Base-by-base conservation (phyloP, 2,888 invertebrate species). In the Polia nebulosa region DNA sequence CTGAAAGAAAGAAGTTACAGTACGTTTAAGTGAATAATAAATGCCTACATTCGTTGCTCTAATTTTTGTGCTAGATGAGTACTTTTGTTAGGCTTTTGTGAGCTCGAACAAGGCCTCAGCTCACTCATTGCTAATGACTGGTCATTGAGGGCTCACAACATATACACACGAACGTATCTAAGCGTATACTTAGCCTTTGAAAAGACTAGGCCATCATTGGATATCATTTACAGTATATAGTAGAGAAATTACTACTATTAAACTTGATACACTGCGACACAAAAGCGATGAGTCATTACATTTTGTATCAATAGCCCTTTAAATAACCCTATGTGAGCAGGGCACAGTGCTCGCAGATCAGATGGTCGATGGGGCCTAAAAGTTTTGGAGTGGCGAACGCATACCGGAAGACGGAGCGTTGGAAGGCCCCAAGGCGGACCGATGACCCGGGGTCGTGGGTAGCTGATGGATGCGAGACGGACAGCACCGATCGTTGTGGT, bases 121-220 rank as follows among this genome's bases (percentile, higher is more conserved):
- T 41, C 59, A 20, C 29, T 78, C 41, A 60, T 32, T 29, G n/a
- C 47, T 65, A 75, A 72, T 61, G 78, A 78, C 65, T 44, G 47
- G 44, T 72, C 56, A 75, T 60, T 65, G 41, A 52, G 73, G 36
- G 36, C 60, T 72, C 47, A 57, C 60, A 57, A 49, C 34, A 44
- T 27, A 51, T 20, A 45, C 41, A 52, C 51, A 75, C n/a, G 25
- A 44, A 63, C 51, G n/a, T 34, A n/a, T 6, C n/a, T 47, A 41
- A 34, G 55, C 56, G 32, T 59, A 63, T 11, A 52, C 34, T 55
- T 25, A 41, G 20, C 39, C 34, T 47, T 56, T 59, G 55, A 44
- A 75, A 45, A 49, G 29, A n/a, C 20, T 53, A 32, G 11, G 2
- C 25, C 41, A 44, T 2, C 1, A 5, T 47, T 11, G 34, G 22